Conservation (phyloP, 23 tunicate genomes). For the Pegea sp. region DNA sequence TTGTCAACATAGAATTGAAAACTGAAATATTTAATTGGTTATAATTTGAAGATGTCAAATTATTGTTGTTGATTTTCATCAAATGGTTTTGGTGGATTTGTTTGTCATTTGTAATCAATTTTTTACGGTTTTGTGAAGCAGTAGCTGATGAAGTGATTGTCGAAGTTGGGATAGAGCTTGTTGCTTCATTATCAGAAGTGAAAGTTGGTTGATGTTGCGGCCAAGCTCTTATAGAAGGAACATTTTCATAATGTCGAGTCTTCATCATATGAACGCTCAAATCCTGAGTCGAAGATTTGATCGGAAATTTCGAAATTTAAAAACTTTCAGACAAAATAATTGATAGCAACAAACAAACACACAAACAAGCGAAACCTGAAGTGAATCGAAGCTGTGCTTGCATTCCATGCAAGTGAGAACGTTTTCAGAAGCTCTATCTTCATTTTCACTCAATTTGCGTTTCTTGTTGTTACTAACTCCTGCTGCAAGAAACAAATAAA, state of each 20-base stretch:
- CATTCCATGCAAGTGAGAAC: conserved; percentile 88
- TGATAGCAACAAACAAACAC: background rate
- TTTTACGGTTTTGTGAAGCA: background rate
- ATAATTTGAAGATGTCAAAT: too few relatives aligned
- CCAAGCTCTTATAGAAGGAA: conserved; percentile 64
- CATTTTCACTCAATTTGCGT: conserved; percentile 35
- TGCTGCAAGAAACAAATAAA: too few relatives aligned
- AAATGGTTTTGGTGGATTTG: too few relatives aligned
- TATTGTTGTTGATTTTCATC: too few relatives aligned
- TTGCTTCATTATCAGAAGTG: background rate
- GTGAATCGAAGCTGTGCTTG: conserved; percentile 61
- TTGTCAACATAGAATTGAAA: too few relatives aligned
- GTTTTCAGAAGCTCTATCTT: conserved; percentile 32
- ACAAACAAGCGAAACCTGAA: conserved; percentile 28
- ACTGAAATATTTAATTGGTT: too few relatives aligned
- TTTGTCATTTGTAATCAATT: too few relatives aligned
- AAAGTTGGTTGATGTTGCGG: conserved; percentile 49
- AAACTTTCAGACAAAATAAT: too few relatives aligned
- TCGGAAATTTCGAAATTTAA: background rate
- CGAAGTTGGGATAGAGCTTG: too few relatives aligned
- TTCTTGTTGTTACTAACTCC: conserved; percentile 14
- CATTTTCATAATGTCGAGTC: conserved; percentile 87
- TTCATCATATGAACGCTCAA: conserved; percentile 90
- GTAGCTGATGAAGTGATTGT: background rate
- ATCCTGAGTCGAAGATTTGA: conserved; percentile 9